phyloP scores from a whole-genome alignment of 2,797 vertebrate genomes.

The Streptopelia turtur region DNA sequence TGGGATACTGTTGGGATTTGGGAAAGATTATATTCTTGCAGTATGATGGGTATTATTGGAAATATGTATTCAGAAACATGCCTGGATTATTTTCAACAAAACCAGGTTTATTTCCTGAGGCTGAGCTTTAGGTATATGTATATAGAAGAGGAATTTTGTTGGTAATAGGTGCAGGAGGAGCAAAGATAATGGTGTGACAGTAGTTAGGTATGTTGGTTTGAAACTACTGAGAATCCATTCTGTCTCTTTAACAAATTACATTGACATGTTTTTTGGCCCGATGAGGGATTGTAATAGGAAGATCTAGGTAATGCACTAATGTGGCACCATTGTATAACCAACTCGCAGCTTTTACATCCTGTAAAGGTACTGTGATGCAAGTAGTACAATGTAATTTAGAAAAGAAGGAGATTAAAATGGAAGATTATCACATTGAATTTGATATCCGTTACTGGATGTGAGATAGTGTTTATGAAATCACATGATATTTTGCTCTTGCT shows the following conservation, averaged over 20 bases:
- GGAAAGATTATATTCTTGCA: not conserved
- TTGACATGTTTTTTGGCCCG: not conserved
- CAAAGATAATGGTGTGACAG: not conserved
- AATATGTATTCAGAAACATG: not conserved
- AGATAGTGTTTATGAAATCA: not conserved
- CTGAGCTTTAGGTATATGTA: not conserved
- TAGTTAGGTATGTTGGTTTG: not conserved
- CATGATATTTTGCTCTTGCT: not conserved
- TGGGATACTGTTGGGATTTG: not conserved
- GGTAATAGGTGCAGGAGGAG: not conserved
- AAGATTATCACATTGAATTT: not conserved
- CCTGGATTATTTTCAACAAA: not conserved
- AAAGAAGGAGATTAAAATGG: not conserved
- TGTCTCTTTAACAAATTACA: not conserved
- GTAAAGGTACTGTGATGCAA: not conserved
- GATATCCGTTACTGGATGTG: not conserved
- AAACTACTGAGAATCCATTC: not conserved
- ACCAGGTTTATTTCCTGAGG: not conserved
- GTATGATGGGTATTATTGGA: not conserved
- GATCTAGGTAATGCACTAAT: not conserved
- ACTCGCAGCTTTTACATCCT: not conserved
- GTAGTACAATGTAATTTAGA: not conserved
- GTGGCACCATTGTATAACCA: not conserved
- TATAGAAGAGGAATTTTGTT: not conserved
- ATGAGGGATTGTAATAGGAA: not conserved